These are phyloP conservation scores for Sebastes jordani DNA, from an alignment of 2,797 vertebrate genomes.

Conservation along the genomic window DNA sequence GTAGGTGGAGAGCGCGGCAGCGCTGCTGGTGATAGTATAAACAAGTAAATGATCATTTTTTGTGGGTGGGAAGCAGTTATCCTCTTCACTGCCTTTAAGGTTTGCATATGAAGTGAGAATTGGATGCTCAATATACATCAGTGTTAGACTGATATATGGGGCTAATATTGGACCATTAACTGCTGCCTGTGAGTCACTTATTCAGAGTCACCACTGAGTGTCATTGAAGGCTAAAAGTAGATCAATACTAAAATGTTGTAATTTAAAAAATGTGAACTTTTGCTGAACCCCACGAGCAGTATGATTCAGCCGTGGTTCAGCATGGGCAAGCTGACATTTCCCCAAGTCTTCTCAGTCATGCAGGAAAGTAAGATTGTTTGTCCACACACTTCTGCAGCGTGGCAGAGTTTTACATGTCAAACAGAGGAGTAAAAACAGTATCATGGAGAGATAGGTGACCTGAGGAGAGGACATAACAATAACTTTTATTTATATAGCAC, in stretches of 20 bases:
- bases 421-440: background rate
- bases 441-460: background rate
- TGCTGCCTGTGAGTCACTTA: background rate
- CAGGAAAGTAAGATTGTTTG: background rate
- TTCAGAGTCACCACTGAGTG: background rate
- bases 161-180: background rate
- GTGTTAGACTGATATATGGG: background rate
- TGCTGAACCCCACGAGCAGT: background rate
- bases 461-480: background rate
- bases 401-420: background rate
- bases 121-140: background rate
- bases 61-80: background rate
- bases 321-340: slow-evolving; percentile 46
- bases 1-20: background rate
- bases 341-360: slow-evolving; percentile 16
- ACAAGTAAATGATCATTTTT: slow-evolving; percentile 2
- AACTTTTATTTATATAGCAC: background rate
- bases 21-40: background rate
- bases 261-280: background rate
- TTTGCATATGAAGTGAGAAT: background rate
- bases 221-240: background rate
- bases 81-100: background rate
- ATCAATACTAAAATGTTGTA: background rate
- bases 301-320: slow-evolving; percentile 1
- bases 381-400: background rate